These are phyloP conservation scores for Orthosia gracilis DNA, from an alignment of 2,888 invertebrate species.

Conservation along the genomic window DNA sequence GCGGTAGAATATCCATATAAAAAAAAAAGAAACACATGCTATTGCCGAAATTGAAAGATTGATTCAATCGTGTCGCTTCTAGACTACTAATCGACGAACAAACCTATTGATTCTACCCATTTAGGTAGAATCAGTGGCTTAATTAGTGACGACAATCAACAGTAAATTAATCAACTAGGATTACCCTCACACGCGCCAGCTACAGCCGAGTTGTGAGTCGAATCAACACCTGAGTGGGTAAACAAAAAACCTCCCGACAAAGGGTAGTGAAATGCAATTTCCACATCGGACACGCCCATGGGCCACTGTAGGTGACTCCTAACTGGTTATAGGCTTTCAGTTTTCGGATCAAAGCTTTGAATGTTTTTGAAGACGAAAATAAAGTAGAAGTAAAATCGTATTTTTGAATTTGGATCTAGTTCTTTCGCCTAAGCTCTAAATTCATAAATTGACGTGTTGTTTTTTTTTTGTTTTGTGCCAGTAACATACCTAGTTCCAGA, in stretches of 20 bases:
- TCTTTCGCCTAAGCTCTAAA: background rate
- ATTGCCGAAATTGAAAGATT: background rate
- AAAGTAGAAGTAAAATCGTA: conserved; percentile 1
- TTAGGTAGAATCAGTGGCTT: conserved; percentile 33
- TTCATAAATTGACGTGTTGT: background rate
- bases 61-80: background rate
- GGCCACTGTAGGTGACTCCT: conserved; percentile 56
- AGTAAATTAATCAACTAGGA: conserved; percentile 53
- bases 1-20: too few species aligned
- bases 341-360: conserved; percentile 73
- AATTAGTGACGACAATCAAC: conserved; percentile 41
- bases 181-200: conserved; percentile 39
- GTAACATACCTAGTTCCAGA: conserved; percentile 12
- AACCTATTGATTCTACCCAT: conserved; percentile 28
- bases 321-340: conserved; percentile 69
- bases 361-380: conserved; percentile 66
- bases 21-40: too few species aligned
- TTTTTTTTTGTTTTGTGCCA: background rate
- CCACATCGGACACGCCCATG: conserved; percentile 72
- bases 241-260: conserved; percentile 75
- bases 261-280: conserved; percentile 77
- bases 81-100: conserved; percentile 10
- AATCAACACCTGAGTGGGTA: conserved; percentile 72
- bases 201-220: conserved; percentile 37
- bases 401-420: conserved; percentile 21